Base-by-base conservation (phyloP, 2,113 vertebrate genomes). In the Thunnus maccoyii region DNA sequence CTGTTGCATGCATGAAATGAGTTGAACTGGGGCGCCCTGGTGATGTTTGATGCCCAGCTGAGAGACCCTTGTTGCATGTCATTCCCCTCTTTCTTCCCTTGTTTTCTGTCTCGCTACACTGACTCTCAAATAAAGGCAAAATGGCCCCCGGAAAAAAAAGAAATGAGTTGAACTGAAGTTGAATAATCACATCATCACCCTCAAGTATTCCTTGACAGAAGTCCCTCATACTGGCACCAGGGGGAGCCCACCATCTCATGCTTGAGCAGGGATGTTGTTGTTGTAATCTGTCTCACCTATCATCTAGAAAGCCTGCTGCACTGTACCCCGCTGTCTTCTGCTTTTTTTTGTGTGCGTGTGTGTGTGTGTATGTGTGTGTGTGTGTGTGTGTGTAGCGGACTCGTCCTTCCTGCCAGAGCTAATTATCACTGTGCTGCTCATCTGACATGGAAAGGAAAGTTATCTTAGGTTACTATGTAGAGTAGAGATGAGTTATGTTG, bases 201-300 rank as follows among this genome's bases (percentile, higher is more conserved):
- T 30, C 5, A n/a, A 48, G 50, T 25, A 22, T 41, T 54, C 52
- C n/a, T 51, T 8, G 41, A 41, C 13, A 46, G 55, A 2, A 54
- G 27, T 84, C 22, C 50, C 8, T 22, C 8, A 1, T 4, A 2
- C 2, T 0, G 63, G 2, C 92, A 92, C 78, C 74, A 92, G 90
- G 78, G 78, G 90, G 93, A 62, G 88, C 88, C 44, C 48, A 16
- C 11, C 3, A n/a, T 67, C 80, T 68, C 54, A 74, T 66, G 48
- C 80, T 86, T 14, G 10, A 36, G 62, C 11, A 4, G 27, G 5
- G 16, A 11, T 10, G 36, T 62, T 18, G 36, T 62, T 18, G 57
- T 9, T 55, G 46, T 25, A 68, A 56, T 6, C 56, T 22, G 13
- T 67, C 36, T 74, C 16, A 20, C 58, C n/a, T 20, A 66, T 63